Base-by-base conservation (phyloP, 2,797 vertebrate genomes). In the Tapirus indicus region DNA sequence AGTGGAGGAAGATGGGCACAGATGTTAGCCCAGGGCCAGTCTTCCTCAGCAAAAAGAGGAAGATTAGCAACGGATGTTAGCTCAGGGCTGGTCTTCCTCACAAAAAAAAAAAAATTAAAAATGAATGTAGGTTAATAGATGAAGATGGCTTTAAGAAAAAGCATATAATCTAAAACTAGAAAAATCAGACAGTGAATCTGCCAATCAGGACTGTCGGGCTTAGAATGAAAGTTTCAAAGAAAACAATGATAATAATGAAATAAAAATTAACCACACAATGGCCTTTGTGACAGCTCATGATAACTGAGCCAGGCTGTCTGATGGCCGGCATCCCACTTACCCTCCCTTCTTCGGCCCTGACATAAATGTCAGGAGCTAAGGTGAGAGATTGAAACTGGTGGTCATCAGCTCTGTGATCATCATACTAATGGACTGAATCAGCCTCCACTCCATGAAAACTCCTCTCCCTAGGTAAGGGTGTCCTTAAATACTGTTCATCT, bases 91-190 rank as follows among this genome's bases (percentile, higher is more conserved):
- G n/a, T n/a, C n/a, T n/a, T n/a, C n/a, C n/a, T n/a, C n/a, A n/a
- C n/a, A n/a, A n/a, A n/a, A n/a, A n/a, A n/a, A n/a, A n/a, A n/a
- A 93, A 98, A 98, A 98, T 98, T 97, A 97, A 98, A 98, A 98
- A 98, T 98, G 98, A 98, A 98, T 96, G 84, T 78, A 93, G 1
- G 5, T 96, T 98, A 98, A 98, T 84, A 98, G 92, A 97, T 86
- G 94, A 72, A 95, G 71, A 66, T 56, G 95, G 71, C 82, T 97
- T 95, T 87, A 83, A 96, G 96, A 98, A 97, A 98, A 97, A 97
- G 88, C 90, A 64, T 97, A 97, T 44, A n/a, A 96, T 96, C 92
- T 96, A 82, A 83, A 96, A 93, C 12, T 20, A 96, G 60, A 96
- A 97, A 98, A 94, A 66, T 64, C 68, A 88, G 88, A 68, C 85